These are phyloP conservation scores for Hycleus cichorii DNA, from an alignment of 1,140 invertebrate species.

Conservation along the genomic window DNA sequence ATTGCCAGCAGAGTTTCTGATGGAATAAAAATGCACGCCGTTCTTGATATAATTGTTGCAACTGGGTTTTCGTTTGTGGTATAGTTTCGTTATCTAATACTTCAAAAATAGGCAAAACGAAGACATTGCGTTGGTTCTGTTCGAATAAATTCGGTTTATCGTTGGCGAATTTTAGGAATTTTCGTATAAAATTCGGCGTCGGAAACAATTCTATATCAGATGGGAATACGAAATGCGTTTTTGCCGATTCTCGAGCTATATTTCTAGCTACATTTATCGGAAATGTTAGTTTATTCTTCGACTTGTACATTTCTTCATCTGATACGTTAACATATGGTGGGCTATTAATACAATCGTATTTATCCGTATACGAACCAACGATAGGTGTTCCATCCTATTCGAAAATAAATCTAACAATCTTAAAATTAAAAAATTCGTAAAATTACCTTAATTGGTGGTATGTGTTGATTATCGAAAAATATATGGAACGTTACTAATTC, in stretches of 20 bases:
- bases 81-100: slow-evolving; percentile 34
- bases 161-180: slow-evolving; percentile 34
- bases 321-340: too few relatives aligned
- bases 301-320: slow-evolving; percentile 5
- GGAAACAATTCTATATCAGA: slow-evolving; percentile 46
- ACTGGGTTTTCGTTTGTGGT: slow-evolving; percentile 38
- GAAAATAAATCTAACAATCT: too few relatives aligned
- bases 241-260: slow-evolving; percentile 33
- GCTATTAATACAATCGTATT: neutral
- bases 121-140: slow-evolving; percentile 23
- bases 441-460: slow-evolving; percentile 41
- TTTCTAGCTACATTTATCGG: slow-evolving; percentile 46
- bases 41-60: slow-evolving; percentile 40
- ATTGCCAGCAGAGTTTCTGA: slow-evolving; percentile 48
- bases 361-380: neutral
- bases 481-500: slow-evolving; percentile 56
- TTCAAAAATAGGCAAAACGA: slow-evolving; percentile 46
- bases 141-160: neutral
- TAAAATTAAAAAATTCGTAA: too few relatives aligned
- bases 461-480: slow-evolving; percentile 53
- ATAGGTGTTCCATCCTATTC: too few relatives aligned
- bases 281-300: slow-evolving; percentile 30
- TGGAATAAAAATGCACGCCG: slow-evolving; percentile 47
- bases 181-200: slow-evolving; percentile 31
- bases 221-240: slow-evolving; percentile 44